Base-by-base conservation (phyloP, 2,113 vertebrate genomes). In the Burhinus bistriatus region DNA sequence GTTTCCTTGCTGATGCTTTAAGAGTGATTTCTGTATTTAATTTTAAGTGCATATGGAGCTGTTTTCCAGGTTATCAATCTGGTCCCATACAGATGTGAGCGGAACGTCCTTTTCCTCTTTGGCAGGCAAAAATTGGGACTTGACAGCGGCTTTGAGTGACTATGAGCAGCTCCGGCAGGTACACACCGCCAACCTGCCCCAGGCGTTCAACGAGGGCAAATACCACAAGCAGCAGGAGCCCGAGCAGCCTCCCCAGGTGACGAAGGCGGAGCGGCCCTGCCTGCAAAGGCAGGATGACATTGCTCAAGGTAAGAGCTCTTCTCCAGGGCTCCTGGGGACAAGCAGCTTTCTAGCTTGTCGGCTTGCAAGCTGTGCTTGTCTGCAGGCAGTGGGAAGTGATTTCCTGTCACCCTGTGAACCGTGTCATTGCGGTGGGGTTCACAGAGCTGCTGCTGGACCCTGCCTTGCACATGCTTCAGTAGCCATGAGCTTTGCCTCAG, bases 121-220 rank as follows among this genome's bases (percentile, higher is more conserved):
- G 73, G 45, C 93, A 99, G 99, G 99, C 97, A 99, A 99, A 98
- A 99, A 99, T 96, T 99, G 99, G 99, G 99, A 99, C 98, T 97
- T 99, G 97, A 99, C 99, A 16, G 99, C 99, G 38, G 99, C 99
- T 78, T 97, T 99, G 78, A 99, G 98, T 68, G 99, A 99, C 95
- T 99, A 99, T 81, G 99, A 99, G 97, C 99, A 99, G 97, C 99
- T 99, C 90, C 98, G 99, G 91, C 99, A 99, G 98, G 99, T 99
- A 95, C 99, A 99, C 97, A 99, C 99, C 0, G 98, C 98, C 98
- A 99, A 99, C 98, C 98, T 99, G 98, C 99, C 99, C 4, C 99
- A 98, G 89, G 99, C 98, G 90, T 99, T 99, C 98, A 99, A 99
- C 1, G 99, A 99, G 98, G 99, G 99, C 95, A 98, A 98, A 90